Conservation (phyloP, 1,140 invertebrate species). For the Brachionus asplanchnoidis region DNA sequence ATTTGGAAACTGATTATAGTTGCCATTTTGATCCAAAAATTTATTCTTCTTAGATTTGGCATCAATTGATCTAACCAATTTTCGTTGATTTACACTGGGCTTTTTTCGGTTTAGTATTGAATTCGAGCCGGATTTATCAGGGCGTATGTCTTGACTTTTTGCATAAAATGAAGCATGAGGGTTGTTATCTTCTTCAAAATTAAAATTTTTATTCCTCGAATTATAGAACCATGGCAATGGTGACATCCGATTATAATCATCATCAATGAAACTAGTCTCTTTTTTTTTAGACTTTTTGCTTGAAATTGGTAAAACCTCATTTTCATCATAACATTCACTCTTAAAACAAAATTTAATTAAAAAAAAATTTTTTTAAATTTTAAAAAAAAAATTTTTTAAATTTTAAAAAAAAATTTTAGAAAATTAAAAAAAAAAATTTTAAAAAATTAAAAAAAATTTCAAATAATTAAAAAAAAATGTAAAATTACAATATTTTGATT, state of each 20-base stretch:
- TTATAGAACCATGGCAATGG: conserved; percentile 35
- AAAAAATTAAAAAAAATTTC: neutral
- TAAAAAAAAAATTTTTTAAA: neutral
- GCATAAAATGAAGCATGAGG: neutral
- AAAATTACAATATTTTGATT: conserved; percentile 20
- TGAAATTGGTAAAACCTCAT: neutral
- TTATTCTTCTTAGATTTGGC: conserved; percentile 45
- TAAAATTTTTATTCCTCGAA: neutral
- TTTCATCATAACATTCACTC: neutral
- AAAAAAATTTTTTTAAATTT: neutral
- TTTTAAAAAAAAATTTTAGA: neutral
- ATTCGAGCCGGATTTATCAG: neutral
- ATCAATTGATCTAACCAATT: conserved; percentile 45
- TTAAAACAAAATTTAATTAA: neutral
- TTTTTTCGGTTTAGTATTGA: conserved; percentile 44
- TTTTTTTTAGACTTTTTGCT: neutral
- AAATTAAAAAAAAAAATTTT: neutral
- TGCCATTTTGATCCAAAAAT: conserved; percentile 33
- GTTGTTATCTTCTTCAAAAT: neutral
- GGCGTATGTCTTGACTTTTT: neutral
- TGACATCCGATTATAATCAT: conserved; percentile 1
- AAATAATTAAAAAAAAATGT: neutral
- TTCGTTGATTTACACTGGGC: neutral
- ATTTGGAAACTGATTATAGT: neutral
- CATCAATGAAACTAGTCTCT: conserved; percentile 11